Conservation (phyloP, 2,888 invertebrate genomes). For the Nomada ferruginata region DNA sequence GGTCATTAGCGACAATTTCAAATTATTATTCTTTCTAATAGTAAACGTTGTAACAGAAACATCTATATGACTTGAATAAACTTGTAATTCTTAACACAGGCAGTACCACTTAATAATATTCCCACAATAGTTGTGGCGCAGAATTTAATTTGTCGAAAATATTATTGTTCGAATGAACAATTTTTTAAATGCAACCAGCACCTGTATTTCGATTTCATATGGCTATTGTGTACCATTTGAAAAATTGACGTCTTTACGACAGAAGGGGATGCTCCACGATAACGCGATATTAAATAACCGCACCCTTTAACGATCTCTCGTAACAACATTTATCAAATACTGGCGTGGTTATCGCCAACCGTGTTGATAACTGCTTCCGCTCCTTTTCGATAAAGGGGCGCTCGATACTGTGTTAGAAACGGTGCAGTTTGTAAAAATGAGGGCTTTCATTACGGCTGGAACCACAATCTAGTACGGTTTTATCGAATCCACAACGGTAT, state of each 20-base stretch:
- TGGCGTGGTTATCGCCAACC: slow-evolving; percentile 66
- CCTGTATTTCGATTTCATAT: no score
- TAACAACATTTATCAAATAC: slow-evolving; percentile 68
- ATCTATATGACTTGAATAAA: no score
- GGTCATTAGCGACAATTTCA: no score
- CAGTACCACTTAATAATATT: no score
- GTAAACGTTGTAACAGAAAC: no score
- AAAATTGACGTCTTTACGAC: background rate
- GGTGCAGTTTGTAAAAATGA: slow-evolving; percentile 60
- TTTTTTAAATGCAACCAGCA: no score
- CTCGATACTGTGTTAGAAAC: slow-evolving; percentile 61
- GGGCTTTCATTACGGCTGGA: slow-evolving; percentile 34
- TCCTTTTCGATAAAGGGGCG: slow-evolving; percentile 72
- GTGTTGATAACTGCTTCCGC: slow-evolving; percentile 77
- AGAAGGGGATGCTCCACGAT: slow-evolving; percentile 45
- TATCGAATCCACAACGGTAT: slow-evolving; percentile 23
- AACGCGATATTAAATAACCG: slow-evolving; percentile 64
- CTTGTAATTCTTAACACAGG: no score
- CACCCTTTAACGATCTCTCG: slow-evolving; percentile 67
- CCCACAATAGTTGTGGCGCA: no score
- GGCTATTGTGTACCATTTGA: background rate
- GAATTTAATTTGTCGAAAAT: no score
- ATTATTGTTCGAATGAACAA: no score
- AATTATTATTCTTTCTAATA: no score
- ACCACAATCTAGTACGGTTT: slow-evolving; percentile 12